These are phyloP conservation scores for Frieseomelitta varia DNA, from an alignment of 1,140 invertebrate genomes.

Conservation along the genomic window DNA sequence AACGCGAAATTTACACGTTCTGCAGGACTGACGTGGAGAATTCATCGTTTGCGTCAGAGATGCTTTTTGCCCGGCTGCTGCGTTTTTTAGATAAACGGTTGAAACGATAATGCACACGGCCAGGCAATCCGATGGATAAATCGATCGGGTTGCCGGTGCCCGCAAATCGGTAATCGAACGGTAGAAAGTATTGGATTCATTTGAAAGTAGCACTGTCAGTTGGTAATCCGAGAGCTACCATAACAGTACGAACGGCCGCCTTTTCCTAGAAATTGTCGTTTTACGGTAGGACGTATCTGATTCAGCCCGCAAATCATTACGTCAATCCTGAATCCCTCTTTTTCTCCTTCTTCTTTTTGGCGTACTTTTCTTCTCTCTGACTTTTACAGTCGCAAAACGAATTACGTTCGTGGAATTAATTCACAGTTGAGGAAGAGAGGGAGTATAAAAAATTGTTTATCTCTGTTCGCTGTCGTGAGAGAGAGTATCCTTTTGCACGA, in stretches of 20 bases:
- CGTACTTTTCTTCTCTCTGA: not conserved
- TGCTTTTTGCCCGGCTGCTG: not conserved
- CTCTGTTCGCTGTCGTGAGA: not conserved
- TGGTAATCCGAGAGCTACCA: conserved; percentile 37
- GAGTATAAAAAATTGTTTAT: not conserved
- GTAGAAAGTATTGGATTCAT: conserved; percentile 45
- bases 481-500: not conserved
- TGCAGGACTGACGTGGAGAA: not conserved
- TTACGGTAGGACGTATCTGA: conserved; percentile 15
- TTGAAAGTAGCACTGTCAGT: conserved; percentile 38
- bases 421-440: not conserved
- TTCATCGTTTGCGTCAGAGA: not conserved
- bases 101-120: not conserved
- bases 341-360: not conserved
- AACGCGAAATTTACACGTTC: conserved; percentile 10
- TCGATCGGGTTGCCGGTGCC: not conserved
- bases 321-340: not conserved
- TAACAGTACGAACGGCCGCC: conserved; percentile 10
- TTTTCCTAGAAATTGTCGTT: conserved; percentile 49
- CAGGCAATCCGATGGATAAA: not conserved
- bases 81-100: not conserved
- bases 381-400: not conserved
- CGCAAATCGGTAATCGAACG: conserved; percentile 20
- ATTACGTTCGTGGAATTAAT: not conserved
- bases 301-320: conserved; percentile 19